Evolutionary conservation across 2,113 vertebrate species (phyloP).

Genomic region (Mustelus asterias): DNA sequence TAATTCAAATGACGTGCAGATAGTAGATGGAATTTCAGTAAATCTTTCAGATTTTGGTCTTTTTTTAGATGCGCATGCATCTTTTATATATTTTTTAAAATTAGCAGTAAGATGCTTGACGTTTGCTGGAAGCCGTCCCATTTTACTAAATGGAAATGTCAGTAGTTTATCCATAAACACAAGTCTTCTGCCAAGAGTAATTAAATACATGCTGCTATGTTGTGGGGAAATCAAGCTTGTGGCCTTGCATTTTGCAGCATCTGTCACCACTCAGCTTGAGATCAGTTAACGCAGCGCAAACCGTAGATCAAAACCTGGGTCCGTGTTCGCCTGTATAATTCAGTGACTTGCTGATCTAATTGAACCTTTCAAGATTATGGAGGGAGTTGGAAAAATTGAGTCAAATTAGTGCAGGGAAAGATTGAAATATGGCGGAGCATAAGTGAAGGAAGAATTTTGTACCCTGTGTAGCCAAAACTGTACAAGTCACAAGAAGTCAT

Average conservation of each 20-base stretch:
- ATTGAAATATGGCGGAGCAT: neutral
- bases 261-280: neutral
- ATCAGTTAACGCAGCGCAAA: constrained; percentile 19
- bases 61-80: neutral
- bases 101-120: neutral
- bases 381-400: neutral
- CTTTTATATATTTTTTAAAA: neutral
- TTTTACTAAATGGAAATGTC: constrained; percentile 12
- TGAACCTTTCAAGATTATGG: constrained; percentile 13
- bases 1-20: constrained; percentile 6
- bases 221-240: constrained; percentile 24
- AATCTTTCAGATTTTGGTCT: neutral
- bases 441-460: neutral
- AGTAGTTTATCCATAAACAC: constrained; percentile 6
- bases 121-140: neutral
- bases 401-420: neutral
- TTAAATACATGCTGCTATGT: constrained; percentile 27
- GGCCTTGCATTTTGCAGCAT: constrained; percentile 23
- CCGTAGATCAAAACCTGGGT: neutral
- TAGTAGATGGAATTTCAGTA: constrained; percentile 4
- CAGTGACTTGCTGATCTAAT: constrained; percentile 16
- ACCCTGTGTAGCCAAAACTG: neutral
- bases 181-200: constrained; percentile 27
- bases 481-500: neutral
- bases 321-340: neutral